Base-by-base conservation (phyloP, 2,113 vertebrate genomes). In the Smithornis capensis region DNA sequence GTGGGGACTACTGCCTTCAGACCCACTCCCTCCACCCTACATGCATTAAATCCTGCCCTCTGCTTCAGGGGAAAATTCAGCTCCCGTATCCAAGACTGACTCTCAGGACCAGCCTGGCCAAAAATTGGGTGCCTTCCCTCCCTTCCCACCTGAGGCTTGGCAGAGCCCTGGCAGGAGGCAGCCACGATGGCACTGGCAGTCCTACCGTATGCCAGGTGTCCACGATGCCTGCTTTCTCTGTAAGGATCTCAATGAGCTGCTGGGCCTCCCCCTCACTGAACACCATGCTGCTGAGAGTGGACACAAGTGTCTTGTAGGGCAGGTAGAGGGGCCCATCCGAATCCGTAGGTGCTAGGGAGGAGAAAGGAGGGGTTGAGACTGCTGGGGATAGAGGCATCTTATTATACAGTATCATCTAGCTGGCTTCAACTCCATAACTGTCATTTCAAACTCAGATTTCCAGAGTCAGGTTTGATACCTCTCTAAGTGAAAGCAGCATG, bases 131-230 rank as follows among this genome's bases (percentile, higher is more conserved):
- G 42, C 33, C 10, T 23, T 68, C 49, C 49, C 59, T 40, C 16
- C 49, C 65, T 62, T 27, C 35, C 1, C 37, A 55, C 7, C 19
- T 1, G 0, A 71, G 69, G 60, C 27, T 56, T 2, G 1, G 40
- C 19, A 73, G 68, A 85, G 53, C 37, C 24, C 44, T 4, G 5
- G 53, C 5, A 3, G 24, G 4, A 3, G 40, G 21, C 1, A 3
- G 57, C 27, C 71, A 50, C 4, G 0, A 8, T 1, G 10, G 35
- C 0, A 3, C 33, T 24, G 50, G n/a, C 56, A 92, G 69, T 67
- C 97, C 62, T 98, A 99, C 99, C 98, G 15, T 99, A 86, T 99
- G 99, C 99, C 99, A 99, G 40, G 98, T 98, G 88, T 99, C 99
- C 92, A 98, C 85, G 27, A 98, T 95, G 73, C 99, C 99, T 0